Percentiles rank a stretch among this genome's conserved stretches.
Conservation (phyloP, 2,888 invertebrate species). For the Amblyjoppa fuscipennis region DNA sequence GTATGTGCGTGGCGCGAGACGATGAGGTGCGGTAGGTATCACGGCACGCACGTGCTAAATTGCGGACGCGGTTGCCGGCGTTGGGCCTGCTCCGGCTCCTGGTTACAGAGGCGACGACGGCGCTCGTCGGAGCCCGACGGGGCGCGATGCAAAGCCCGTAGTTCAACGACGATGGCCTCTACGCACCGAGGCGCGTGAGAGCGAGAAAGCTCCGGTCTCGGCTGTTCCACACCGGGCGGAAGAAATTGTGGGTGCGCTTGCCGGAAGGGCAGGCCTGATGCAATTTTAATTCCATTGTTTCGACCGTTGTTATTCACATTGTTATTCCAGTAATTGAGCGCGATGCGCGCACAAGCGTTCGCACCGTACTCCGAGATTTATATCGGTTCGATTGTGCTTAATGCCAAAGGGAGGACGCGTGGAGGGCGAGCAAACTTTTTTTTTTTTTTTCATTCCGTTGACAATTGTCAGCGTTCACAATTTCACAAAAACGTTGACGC, state of each 20-base stretch:
- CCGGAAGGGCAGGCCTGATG: conserved; percentile 13
- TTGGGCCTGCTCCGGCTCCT: conserved; percentile 27
- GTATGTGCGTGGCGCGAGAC: conserved; percentile 62
- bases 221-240: background rate
- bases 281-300: conserved; percentile 3
- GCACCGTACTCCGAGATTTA: no score
- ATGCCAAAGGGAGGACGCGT: no score
- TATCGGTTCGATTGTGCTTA: no score
- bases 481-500: no score
- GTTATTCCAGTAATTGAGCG: background rate
- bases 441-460: no score
- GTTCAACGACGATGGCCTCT: background rate
- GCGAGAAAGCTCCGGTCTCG: conserved; percentile 21
- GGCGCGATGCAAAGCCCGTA: conserved; percentile 18
- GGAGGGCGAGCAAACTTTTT: no score
- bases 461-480: no score
- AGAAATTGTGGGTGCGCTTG: conserved; percentile 19
- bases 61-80: conserved; percentile 73
- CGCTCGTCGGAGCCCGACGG: conserved; percentile 44
- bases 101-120: conserved; percentile 48
- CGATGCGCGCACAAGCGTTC: background rate
- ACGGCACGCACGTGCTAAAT: conserved; percentile 77
- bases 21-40: conserved; percentile 70
- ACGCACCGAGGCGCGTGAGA: background rate
- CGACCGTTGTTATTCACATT: background rate